A percentile compares a stretch with the other conserved stretches of the same genome.
These are phyloP conservation scores for Numenius arquata DNA, from an alignment of 2,113 vertebrate species.

Conservation along the genomic window DNA sequence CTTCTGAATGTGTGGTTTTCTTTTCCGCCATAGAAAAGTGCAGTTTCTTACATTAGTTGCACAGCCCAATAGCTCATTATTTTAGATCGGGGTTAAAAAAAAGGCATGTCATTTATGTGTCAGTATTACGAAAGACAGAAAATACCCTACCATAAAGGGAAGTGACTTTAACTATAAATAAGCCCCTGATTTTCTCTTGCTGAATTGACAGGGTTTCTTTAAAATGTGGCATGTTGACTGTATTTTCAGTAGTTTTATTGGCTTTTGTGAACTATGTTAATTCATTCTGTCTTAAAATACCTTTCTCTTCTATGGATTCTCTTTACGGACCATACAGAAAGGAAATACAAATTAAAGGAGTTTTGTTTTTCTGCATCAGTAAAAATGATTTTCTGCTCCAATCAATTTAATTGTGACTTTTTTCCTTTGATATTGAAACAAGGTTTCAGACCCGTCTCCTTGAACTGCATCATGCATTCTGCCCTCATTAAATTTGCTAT, in stretches of 20 bases:
- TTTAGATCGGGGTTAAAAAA: background rate
- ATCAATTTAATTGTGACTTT: background rate
- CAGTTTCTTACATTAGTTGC: background rate
- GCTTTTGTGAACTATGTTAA: background rate
- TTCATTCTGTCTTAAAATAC: background rate
- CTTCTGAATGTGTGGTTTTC: background rate
- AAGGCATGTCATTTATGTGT: background rate
- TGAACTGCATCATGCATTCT: background rate
- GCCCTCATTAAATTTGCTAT: background rate
- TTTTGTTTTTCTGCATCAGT: background rate
- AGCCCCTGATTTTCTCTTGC: background rate
- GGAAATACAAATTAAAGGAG: background rate
- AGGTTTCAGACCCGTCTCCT: background rate
- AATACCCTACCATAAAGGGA: background rate
- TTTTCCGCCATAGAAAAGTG: background rate
- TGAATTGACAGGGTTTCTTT: background rate
- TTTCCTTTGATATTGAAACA: background rate
- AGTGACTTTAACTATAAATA: background rate
- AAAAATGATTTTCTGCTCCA: background rate
- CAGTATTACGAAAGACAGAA: background rate
- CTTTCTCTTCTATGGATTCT: background rate
- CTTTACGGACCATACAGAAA: background rate
- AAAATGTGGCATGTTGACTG: background rate
- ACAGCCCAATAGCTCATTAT: background rate
- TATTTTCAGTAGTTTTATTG: constrained; percentile 2